Base-by-base conservation (phyloP, 2,797 vertebrate genomes). In the Mustela erminea region DNA sequence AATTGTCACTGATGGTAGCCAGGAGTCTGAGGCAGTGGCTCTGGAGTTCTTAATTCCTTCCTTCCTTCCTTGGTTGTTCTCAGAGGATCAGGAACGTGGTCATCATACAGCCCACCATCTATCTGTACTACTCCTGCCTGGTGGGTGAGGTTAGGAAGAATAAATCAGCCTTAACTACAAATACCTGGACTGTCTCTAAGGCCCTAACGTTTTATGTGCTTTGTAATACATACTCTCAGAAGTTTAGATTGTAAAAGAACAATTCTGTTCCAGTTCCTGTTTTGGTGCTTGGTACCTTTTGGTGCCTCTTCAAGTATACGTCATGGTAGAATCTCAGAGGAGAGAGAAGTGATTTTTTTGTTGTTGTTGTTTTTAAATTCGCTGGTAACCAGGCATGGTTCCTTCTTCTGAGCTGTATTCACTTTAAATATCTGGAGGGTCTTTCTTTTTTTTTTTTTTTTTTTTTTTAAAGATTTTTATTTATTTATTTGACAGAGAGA, bases 321-420 rank as follows among this genome's bases (percentile, higher is more conserved):
- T 6, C 38, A 21, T 5, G 8, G 87, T 84, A 75, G 8, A 86
- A 87, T 56, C 92, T 97, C 82, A 15, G 84, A 70, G 58, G 56
- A 96, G 95, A 97, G 80, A 96, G 38, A n/a, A 0, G 0, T 5
- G 18, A 14, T 74, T 74, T 27, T 74, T 74, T 43, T 74, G 43
- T 27, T n/a, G n/a, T 74, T 41, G 41, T 90, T 91, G 35, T 94
- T 89, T 49, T 49, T 49, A 3, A 32, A 93, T 58, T 92, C 43
- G 93, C 43, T 91, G 93, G 97, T 81, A 96, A 96, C 81, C 60
- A 13, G 87, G 96, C 74, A 89, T 81, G 15, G 14, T 95, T 98
- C 93, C 56, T 58, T 58, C 77, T 98, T 96, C 13, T 85, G 70
- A 83, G 90, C 60, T 7, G 0, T 62, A 81, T 94, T 96, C 77